Conservation (phyloP, 2,113 vertebrate species). For the Xerus inauris region DNA sequence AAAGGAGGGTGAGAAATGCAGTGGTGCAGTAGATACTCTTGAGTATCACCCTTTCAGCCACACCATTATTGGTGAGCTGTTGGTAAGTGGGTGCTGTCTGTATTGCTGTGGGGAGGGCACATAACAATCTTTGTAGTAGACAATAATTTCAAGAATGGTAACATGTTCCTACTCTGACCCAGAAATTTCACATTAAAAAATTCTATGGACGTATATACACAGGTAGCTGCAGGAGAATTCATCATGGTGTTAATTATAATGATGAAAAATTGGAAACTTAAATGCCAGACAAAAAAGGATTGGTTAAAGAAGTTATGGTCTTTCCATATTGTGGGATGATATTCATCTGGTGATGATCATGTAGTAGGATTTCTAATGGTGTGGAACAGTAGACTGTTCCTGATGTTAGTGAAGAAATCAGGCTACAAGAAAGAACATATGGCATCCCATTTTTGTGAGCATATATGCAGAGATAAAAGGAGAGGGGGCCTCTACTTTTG, state of each 20-base stretch:
- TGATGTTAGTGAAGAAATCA: background rate
- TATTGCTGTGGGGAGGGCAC: background rate
- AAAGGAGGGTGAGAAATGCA: background rate
- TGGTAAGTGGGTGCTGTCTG: background rate
- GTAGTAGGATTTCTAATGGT: background rate
- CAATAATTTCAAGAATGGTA: background rate
- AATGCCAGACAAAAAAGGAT: background rate
- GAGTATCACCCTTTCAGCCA: background rate
- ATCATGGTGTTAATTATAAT: background rate
- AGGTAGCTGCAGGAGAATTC: background rate
- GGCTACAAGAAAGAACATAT: background rate
- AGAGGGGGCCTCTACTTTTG: conserved; percentile 12
- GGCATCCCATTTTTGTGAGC: conserved; percentile 12
- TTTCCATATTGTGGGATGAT: background rate
- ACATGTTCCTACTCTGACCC: background rate
- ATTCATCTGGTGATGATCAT: background rate
- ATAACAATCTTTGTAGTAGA: background rate
- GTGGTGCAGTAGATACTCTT: background rate
- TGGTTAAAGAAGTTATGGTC: background rate
- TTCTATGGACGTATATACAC: background rate
- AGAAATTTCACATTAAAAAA: background rate
- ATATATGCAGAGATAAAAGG: background rate
- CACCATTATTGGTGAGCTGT: rapidly evolving
- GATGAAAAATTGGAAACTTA: background rate
- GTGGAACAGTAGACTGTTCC: background rate